A percentile compares a stretch with the other conserved stretches of the same genome.
These are phyloP conservation scores for Drosophila setifemur DNA, from an alignment of 1,140 invertebrate species.

Conservation along the genomic window DNA sequence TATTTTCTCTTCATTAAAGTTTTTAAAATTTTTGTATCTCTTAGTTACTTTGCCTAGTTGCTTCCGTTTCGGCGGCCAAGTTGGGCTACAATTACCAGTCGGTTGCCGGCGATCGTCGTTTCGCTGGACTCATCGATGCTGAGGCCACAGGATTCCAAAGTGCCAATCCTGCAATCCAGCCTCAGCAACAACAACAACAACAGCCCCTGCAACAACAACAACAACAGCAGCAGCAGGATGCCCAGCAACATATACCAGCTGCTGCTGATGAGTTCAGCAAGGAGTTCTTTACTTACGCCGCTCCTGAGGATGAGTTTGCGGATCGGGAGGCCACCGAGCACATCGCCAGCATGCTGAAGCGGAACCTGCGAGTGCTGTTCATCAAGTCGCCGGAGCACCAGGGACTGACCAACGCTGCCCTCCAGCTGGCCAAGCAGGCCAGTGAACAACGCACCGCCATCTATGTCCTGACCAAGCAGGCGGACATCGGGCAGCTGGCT, in stretches of 20 bases:
- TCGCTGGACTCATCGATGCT: slow-evolving; percentile 63
- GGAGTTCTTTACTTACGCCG: slow-evolving; percentile 62
- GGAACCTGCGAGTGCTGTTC: slow-evolving; percentile 65
- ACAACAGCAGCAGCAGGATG: slow-evolving; percentile 1
- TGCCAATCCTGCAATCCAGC: slow-evolving; percentile 12
- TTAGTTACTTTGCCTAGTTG: slow-evolving; percentile 53
- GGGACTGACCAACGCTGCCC: slow-evolving; percentile 60
- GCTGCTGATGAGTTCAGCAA: slow-evolving; percentile 64
- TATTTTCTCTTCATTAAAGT: too few relatives aligned
- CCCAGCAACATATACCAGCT: slow-evolving; percentile 14
- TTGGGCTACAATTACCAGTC: slow-evolving; percentile 64
- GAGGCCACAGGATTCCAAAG: slow-evolving; percentile 71
- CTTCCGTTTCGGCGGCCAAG: slow-evolving; percentile 40
- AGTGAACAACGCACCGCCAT: slow-evolving; percentile 67
- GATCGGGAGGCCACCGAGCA: slow-evolving; percentile 54
- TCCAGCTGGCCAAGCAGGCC: slow-evolving; percentile 68
- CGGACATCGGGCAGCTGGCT: slow-evolving; percentile 56
- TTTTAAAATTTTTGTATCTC: too few relatives aligned
- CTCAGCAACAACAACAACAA: slow-evolving; percentile 19
- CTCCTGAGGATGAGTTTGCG: slow-evolving; percentile 64
- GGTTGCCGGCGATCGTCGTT: slow-evolving; percentile 47
- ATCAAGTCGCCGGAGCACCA: slow-evolving; percentile 71
- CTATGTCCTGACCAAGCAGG: slow-evolving; percentile 71
- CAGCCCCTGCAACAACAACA: slow-evolving; percentile 8
- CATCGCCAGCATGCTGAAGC: slow-evolving; percentile 59